Evolutionary conservation across 2,888 invertebrate species (phyloP).

Genomic region (Lacanobia oleracea): DNA sequence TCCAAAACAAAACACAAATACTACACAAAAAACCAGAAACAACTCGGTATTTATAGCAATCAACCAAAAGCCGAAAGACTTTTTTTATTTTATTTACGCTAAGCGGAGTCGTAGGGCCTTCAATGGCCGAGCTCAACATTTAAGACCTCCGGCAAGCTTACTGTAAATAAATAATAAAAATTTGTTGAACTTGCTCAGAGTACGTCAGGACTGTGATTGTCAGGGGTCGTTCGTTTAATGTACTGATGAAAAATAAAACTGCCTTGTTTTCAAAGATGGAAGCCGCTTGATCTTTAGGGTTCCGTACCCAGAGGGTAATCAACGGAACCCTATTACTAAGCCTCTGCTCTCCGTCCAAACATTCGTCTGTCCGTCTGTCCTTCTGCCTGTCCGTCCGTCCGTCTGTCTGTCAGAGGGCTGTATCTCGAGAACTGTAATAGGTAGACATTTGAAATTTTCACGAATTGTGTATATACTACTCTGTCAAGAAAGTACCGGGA

Average conservation of each 20-base stretch:
- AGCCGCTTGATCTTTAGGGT: no score
- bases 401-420: no score
- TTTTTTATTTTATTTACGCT: constrained; percentile 51
- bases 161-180: constrained; percentile 53
- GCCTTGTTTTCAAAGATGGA: not conserved
- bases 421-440: no score
- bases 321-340: no score
- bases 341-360: no score
- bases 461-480: no score
- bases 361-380: no score
- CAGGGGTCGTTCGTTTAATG: not conserved
- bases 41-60: constrained; percentile 20
- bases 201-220: constrained; percentile 12
- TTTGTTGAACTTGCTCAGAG: constrained; percentile 34
- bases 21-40: not conserved
- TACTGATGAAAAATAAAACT: constrained; percentile 5
- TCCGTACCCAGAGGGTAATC: no score
- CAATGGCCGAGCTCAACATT: constrained; percentile 36
- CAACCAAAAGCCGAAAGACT: constrained; percentile 26
- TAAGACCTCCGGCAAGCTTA: constrained; percentile 49
- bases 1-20: constrained; percentile 1
- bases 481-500: no score
- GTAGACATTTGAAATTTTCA: no score
- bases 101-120: constrained; percentile 20
- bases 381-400: no score